Conservation (phyloP, 1,140 invertebrate genomes). For the Acyrthosiphon pisum region DNA sequence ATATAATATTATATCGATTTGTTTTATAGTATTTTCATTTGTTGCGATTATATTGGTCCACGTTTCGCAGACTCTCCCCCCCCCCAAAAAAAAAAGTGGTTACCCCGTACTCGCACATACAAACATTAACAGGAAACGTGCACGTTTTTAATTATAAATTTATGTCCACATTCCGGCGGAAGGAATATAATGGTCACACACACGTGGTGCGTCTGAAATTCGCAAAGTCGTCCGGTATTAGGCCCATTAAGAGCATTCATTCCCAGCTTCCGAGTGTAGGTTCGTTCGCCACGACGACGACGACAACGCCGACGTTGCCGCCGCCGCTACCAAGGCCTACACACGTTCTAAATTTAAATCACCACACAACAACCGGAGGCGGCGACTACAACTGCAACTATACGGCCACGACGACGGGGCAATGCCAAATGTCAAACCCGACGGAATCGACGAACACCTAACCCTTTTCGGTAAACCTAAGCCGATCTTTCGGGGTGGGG, state of each 20-base stretch:
- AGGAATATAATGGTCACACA: neutral
- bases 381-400: neutral
- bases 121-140: neutral
- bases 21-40: too few relatives aligned
- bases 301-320: too few relatives aligned
- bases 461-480: neutral
- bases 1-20: too few relatives aligned
- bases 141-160: neutral
- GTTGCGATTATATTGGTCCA: too few relatives aligned
- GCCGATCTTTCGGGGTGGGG: too few relatives aligned
- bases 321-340: conserved; percentile 36
- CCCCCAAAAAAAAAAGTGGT: too few relatives aligned
- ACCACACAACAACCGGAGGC: neutral
- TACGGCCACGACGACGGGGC: neutral
- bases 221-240: neutral
- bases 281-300: neutral
- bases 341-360: conserved; percentile 50
- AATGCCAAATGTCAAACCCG: conserved; percentile 45
- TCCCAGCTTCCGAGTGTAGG: neutral
- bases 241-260: neutral
- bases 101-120: neutral
- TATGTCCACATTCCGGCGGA: neutral
- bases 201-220: neutral
- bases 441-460: neutral
- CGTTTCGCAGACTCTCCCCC: neutral